phyloP scores from a whole-genome alignment of 2,113 vertebrate species.

The Gobiocypris rarus region DNA sequence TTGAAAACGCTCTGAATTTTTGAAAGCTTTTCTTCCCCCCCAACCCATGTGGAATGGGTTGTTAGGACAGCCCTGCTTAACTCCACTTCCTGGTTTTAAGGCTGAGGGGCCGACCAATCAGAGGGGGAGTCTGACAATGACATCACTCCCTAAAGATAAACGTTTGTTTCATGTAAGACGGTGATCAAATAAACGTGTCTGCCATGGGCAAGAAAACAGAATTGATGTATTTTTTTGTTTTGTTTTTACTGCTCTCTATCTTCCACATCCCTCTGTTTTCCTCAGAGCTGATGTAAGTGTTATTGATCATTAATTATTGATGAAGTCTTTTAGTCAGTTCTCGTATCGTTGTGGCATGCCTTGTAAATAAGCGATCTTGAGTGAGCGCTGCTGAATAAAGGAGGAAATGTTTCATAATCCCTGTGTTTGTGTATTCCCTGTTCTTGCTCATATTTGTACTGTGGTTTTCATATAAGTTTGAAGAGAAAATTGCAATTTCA shows the following conservation, averaged over 20 bases:
- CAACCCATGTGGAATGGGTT: not conserved
- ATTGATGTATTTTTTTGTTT: conserved; percentile 60
- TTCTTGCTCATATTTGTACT: not conserved
- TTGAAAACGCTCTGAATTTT: conserved; percentile 40
- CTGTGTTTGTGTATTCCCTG: conserved; percentile 50
- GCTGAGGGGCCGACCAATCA: conserved; percentile 17
- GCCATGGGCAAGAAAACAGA: conserved; percentile 32
- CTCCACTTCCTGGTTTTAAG: conserved; percentile 11
- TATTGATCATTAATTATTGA: conserved; percentile 65
- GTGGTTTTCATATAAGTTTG: not conserved
- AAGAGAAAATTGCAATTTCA: not conserved
- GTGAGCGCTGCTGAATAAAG: conserved; percentile 81
- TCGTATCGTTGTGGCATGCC: conserved; percentile 84
- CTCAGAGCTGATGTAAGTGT: conserved; percentile 68
- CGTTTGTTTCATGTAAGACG: conserved; percentile 10
- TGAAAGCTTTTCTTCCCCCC: not conserved
- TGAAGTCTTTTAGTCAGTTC: conserved; percentile 77
- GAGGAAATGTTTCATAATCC: conserved; percentile 79
- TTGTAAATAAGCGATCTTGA: conserved; percentile 84
- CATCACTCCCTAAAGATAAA: conserved; percentile 39
- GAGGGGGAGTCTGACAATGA: conserved; percentile 22
- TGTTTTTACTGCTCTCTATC: conserved; percentile 58
- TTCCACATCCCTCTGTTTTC: conserved; percentile 20
- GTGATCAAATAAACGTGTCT: conserved; percentile 9
- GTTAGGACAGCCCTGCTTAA: not conserved